Conservation (phyloP, 1,140 invertebrate genomes). For the Pinna nobilis region DNA sequence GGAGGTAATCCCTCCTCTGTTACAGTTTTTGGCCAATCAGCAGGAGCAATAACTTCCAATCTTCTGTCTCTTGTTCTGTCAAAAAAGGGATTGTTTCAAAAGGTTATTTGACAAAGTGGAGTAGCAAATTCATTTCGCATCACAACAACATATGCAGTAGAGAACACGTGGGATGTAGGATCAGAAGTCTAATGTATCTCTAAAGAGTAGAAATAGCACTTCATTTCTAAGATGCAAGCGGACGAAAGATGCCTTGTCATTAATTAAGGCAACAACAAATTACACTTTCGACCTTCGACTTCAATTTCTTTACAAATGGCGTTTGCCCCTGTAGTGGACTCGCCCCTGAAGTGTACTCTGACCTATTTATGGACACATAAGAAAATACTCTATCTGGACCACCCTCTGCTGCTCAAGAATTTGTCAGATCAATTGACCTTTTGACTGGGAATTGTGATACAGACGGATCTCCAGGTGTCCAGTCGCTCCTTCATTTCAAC, state of each 20-base stretch:
- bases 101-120: conserved; percentile 39
- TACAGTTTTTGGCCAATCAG: conserved; percentile 96
- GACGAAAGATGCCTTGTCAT: not conserved
- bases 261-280: not conserved
- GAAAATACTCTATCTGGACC: too few species aligned
- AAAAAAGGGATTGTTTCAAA: conserved; percentile 32
- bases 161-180: conserved; percentile 21
- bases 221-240: not conserved
- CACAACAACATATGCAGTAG: not conserved
- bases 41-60: conserved; percentile 92
- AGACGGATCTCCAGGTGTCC: conserved; percentile 12
- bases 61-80: conserved; percentile 78
- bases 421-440: conserved; percentile 32
- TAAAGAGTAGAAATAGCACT: not conserved
- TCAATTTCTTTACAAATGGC: conserved; percentile 29
- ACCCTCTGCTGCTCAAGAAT: too few species aligned
- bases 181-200: conserved; percentile 1
- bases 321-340: too few species aligned
- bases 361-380: conserved; percentile 3
- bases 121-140: too few species aligned
- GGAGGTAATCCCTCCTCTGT: conserved; percentile 96
- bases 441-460: conserved; percentile 34
- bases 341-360: too few species aligned
- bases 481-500: too few species aligned
- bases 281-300: conserved; percentile 27